These are phyloP conservation scores for Oreotrochilus melanogaster DNA, from an alignment of 2,113 vertebrate genomes.

Conservation along the genomic window DNA sequence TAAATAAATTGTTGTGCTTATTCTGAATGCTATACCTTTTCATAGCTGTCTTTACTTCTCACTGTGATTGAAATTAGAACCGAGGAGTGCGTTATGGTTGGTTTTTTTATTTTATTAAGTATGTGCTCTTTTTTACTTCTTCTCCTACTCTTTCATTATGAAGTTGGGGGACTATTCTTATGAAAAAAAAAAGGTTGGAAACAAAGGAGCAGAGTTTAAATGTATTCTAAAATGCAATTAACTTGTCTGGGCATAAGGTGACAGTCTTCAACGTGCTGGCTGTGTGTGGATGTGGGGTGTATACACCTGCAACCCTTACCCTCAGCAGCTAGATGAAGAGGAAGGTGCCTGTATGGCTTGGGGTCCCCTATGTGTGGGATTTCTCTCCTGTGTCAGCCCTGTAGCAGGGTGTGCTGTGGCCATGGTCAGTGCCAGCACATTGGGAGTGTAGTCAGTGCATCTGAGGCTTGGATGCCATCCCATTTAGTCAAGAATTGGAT, in stretches of 20 bases:
- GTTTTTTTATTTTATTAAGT: background rate
- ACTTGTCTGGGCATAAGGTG: background rate
- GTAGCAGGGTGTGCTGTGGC: rapidly evolving
- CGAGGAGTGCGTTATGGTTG: background rate
- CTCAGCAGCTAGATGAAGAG: background rate
- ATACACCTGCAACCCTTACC: background rate
- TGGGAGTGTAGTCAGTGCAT: background rate
- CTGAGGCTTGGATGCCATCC: background rate
- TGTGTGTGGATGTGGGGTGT: background rate
- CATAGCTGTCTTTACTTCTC: background rate
- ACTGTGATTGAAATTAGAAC: background rate
- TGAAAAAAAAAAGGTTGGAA: background rate
- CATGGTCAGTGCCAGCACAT: rapidly evolving
- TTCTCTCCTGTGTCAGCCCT: background rate
- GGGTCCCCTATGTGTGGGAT: rapidly evolving
- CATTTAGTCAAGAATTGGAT: background rate
- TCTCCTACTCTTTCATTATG: background rate
- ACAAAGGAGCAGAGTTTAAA: background rate
- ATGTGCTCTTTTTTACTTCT: background rate
- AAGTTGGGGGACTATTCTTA: background rate
- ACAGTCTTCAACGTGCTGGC: background rate
- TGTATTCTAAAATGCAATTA: background rate
- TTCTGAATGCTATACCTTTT: background rate
- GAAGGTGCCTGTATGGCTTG: background rate
- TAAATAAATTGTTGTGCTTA: background rate